Base-by-base conservation (phyloP, 2,113 vertebrate species). In the Sinocyclocheilus anophthalmus region DNA sequence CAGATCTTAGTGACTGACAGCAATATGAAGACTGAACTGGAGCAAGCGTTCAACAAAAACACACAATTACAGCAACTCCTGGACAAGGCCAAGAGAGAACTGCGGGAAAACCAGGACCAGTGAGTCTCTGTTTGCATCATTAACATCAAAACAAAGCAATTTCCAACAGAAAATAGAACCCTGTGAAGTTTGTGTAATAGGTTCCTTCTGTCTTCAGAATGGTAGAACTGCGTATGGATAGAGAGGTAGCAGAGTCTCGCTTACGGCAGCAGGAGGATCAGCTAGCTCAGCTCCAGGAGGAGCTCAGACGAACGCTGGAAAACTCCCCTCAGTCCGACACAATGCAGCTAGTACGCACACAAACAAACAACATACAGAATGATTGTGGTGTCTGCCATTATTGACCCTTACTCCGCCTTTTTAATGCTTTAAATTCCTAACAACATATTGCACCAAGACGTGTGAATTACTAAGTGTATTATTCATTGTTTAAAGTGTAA, bases 101-200 rank as follows among this genome's bases (percentile, higher is more conserved):
- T 96, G 87, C 95, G 95, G 90, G 90, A 94, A 73, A 92, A 93
- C 37, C 81, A 92, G n/a, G 92, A 95, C 57, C 96, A 97, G 97
- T 98, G 93, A 96, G 81, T 83, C 9, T 79, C 30, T 22, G 2
- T 37, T 10, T 82, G 77, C 2, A 5, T 3, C 20, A 53, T 26
- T 42, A 42, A 42, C 42, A 42, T 42, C 42, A 9, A 9, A 48
- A 76, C n/a, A 53, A 53, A 76, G 22, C n/a, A 24, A 53, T 77
- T 63, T 61, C 1, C 11, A 75, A 75, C 20, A 22, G 9, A 45
- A 24, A 7, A n/a, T n/a, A 13, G 45, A 45, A 24, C 5, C 20
- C 39, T n/a, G 37, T 73, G 9, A 10, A 70, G 18, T 37, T 20
- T 76, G 37, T 76, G 4, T 50, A 0, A 30, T 18, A 0, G 22